phyloP scores from a whole-genome alignment of 1,140 invertebrate genomes.

The Cotesia glomerata region DNA sequence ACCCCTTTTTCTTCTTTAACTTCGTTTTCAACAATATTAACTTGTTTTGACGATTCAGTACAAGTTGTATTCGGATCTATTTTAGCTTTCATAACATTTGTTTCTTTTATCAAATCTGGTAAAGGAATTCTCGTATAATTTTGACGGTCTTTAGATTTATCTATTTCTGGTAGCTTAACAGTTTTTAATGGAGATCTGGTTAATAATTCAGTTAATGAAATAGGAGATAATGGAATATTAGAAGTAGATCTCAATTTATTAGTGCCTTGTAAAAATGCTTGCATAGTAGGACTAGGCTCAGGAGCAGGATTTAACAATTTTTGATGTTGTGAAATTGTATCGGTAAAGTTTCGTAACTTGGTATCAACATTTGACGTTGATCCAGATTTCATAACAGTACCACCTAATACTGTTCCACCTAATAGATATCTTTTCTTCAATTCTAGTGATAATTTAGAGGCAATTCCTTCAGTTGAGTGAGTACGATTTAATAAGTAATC shows the following conservation, averaged over 20 bases:
- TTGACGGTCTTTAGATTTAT: constrained; percentile 23
- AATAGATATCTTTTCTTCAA: constrained; percentile 84
- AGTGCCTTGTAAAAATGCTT: constrained; percentile 70
- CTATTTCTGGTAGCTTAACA: constrained; percentile 10
- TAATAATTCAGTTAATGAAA: constrained; percentile 45
- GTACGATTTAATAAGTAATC: constrained; percentile 81
- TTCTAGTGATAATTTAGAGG: constrained; percentile 83
- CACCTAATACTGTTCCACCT: constrained; percentile 68
- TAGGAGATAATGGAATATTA: constrained; percentile 49
- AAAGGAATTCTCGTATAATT: constrained; percentile 38
- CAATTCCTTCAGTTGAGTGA: constrained; percentile 83
- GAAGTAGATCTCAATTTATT: constrained; percentile 54
- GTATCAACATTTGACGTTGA: constrained; percentile 84
- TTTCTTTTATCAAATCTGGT: constrained; percentile 59
- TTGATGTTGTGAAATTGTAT: constrained; percentile 87
- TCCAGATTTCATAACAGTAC: constrained; percentile 79
- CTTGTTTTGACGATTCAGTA: constrained; percentile 12
- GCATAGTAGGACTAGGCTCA: constrained; percentile 77
- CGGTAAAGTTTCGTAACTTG: constrained; percentile 80
- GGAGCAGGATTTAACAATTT: constrained; percentile 83
- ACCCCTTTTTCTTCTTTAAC: constrained; percentile 19
- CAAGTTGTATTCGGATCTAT: constrained; percentile 34
- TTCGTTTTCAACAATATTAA: constrained; percentile 4
- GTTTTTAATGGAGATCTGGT: constrained; percentile 36
- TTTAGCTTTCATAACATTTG: constrained; percentile 54